Conservation (phyloP, 2,113 vertebrate species). For the Jaculus jaculus region DNA sequence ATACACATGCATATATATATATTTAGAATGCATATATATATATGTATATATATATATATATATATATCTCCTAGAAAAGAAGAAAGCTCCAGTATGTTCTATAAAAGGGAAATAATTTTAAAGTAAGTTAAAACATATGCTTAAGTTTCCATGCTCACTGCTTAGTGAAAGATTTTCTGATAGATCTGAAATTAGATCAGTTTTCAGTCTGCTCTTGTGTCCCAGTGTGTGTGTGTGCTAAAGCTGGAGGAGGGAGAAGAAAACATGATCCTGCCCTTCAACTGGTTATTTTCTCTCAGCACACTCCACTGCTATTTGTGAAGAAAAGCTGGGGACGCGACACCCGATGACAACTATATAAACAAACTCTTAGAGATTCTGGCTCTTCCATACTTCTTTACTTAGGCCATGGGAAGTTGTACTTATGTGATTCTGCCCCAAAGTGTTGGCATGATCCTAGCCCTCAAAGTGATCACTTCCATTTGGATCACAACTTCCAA, state of each 20-base stretch:
- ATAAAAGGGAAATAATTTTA: conserved; percentile 48
- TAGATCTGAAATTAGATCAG: conserved; percentile 41
- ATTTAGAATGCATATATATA: too few species aligned
- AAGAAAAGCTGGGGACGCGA: neutral
- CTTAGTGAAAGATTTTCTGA: conserved; percentile 43
- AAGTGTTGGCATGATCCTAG: neutral
- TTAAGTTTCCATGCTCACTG: conserved; percentile 15
- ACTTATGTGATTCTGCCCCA: neutral
- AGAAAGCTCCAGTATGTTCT: conserved; percentile 38
- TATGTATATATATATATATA: neutral
- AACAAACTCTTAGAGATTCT: conserved; percentile 52
- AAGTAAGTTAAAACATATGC: conserved; percentile 65
- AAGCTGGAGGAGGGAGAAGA: neutral
- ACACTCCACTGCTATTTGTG: conserved; percentile 1
- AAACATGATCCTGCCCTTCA: accelerated
- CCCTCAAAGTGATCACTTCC: neutral
- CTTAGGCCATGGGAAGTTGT: conserved; percentile 60
- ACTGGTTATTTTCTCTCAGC: neutral
- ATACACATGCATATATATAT: neutral
- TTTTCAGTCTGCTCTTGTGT: neutral
- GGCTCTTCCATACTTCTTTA: neutral
- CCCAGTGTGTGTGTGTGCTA: neutral
- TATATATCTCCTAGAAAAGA: neutral
- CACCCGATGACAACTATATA: conserved; percentile 35
- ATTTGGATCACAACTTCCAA: conserved; percentile 3